Base-by-base conservation (phyloP, 1,140 invertebrate genomes). In the Bombus pascuorum region DNA sequence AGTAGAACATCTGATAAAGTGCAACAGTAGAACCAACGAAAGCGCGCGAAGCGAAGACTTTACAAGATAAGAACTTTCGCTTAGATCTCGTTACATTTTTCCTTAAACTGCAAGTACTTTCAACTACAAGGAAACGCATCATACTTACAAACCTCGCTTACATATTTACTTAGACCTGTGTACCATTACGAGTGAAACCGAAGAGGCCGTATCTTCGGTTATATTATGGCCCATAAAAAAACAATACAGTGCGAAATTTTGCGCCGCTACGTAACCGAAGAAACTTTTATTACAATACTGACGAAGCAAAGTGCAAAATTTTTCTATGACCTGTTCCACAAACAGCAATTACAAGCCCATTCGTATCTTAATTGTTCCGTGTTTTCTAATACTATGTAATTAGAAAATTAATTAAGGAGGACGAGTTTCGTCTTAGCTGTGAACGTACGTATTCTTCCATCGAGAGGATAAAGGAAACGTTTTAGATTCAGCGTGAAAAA, bases 101-200 rank as follows among this genome's bases (percentile, higher is more conserved):
- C 25, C n/a, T n/a, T 73, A 13, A 68, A 10, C 18, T n/a, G 28
- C 28, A 1, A 8, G 25, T 39, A 28, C 22, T 2, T 28, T 8
- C 15, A 32, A 32, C 12, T 9, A 37, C 22, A n/a, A 12, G 10
- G 0, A 3, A 59, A 70, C 13, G 57, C 77, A 97, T 97, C 68
- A 81, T 73, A 81, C 53, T 73, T 73, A 70, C 53, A 62, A 81
- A 81, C n/a, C 57, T 81, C 22, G 2, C n/a, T 62, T 44, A 34
- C 53, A 42, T 39, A 68, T 62, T 59, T 62, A 72, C 66, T 81
- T n/a, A 37, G 65, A 8, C 8, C 22, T 22, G n/a, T 25, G 37
- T 32, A 42, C 5, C 13, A 70, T 37, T 70, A 39, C 10, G 6
- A 34, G 44, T 2, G 32, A n/a, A 68, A 37, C n/a, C 15, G 42